phyloP scores from a whole-genome alignment of 2,797 vertebrate species.

The Lophotriccus pileatus region DNA sequence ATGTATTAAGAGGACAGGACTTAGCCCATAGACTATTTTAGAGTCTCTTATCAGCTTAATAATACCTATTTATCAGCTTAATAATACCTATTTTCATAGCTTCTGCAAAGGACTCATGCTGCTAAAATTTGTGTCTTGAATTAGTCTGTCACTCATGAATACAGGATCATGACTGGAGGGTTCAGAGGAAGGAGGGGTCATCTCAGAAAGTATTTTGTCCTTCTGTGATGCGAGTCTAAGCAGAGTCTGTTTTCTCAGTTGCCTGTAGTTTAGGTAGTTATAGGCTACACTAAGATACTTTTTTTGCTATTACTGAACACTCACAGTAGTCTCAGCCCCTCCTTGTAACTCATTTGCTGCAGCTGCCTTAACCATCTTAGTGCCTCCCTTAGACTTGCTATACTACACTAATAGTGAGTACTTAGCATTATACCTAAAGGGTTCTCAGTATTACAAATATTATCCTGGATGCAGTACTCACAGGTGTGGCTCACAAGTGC shows the following conservation, averaged over 20 bases:
- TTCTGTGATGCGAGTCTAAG: not conserved
- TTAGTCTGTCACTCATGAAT: not conserved
- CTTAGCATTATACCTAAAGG: not conserved
- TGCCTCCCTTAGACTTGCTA: not conserved
- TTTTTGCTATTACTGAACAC: not conserved
- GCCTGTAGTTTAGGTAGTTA: not conserved
- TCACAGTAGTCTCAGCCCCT: not conserved
- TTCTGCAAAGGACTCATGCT: not conserved
- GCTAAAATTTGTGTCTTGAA: not conserved
- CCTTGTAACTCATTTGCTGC: not conserved
- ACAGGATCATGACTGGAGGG: not conserved
- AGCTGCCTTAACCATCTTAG: not conserved
- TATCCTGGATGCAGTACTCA: not conserved
- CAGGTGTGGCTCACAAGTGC: not conserved
- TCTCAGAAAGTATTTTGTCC: not conserved
- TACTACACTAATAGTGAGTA: rapidly evolving
- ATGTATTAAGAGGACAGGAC: not conserved
- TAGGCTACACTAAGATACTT: not conserved
- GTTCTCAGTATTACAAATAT: not conserved
- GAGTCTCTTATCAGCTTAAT: not conserved
- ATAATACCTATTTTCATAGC: not conserved
- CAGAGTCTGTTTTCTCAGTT: not conserved
- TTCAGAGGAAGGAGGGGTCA: not conserved
- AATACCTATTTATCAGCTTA: not conserved
- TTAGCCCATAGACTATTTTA: not conserved